Base-by-base conservation (phyloP, 1,140 invertebrate species). In the Tetramorium simillimum region DNA sequence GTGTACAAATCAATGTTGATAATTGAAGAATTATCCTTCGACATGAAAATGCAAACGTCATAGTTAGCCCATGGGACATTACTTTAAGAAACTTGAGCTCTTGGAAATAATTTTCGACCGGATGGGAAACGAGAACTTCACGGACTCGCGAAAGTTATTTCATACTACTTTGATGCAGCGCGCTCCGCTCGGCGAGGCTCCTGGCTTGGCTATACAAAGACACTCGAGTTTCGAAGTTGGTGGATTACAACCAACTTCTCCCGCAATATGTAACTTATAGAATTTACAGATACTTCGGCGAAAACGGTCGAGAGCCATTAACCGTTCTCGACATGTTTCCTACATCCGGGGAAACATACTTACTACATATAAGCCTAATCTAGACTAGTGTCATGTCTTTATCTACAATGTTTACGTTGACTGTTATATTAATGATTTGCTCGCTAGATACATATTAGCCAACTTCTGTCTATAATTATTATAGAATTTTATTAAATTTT, bases 161-260 rank as follows among this genome's bases (percentile, higher is more conserved):
- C 76, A 78, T 86, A 86, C 85, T 80, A 86, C 76, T 86, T 86
- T 77, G 80, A 82, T 73, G 80, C 80, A 82, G 67, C 80, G 40
- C 10, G 65, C 78, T 37, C 73, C 53, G 51, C 43, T 43, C 43
- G 49, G 43, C 63, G 43, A 21, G 43, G 53, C 37, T 40, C 43
- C 81, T 21, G 10, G 84, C 49, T 43, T 37, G 49, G 53, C 75
- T 77, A 78, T 80, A 80, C 60, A 86, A 86, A 77, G 73, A 78
- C 73, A 78, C 63, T 76, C 72, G 85, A 87, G 89, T 87, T 86
- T 49, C 73, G 16, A 89, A 90, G 62, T 90, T 90, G 24, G 10
- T 46, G 43, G 72, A 86, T 84, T 78, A 87, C 76, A 53, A 69
- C 40, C 12, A 60, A 75, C 76, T 70, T 60, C 49, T 21, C 65